A percentile compares a stretch with the other conserved stretches of the same genome.
These are phyloP conservation scores for Macropus fuliginosus DNA, from an alignment of 2,797 vertebrate species.

Conservation along the genomic window DNA sequence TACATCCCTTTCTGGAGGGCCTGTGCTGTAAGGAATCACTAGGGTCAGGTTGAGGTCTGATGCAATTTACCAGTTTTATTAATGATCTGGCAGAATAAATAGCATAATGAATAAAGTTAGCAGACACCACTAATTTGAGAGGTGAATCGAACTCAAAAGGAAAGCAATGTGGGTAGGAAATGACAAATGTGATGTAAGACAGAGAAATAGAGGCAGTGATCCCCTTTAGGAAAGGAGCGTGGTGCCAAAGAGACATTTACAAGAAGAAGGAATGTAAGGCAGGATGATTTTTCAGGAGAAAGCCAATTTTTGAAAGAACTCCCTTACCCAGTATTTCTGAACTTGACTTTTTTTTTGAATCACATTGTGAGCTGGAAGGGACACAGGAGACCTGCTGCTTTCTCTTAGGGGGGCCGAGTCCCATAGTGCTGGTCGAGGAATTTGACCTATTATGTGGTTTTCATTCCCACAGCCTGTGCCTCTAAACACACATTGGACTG, in stretches of 20 bases:
- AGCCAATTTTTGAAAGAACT: background rate
- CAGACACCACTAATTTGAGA: background rate
- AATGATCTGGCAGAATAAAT: conserved; percentile 47
- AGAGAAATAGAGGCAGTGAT: background rate
- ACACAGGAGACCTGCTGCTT: background rate
- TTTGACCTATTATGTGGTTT: conserved; percentile 4
- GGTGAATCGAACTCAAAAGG: background rate
- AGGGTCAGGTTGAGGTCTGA: background rate
- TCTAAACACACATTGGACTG: conserved; percentile 1
- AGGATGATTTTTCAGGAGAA: background rate
- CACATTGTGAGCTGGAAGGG: background rate
- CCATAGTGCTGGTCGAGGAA: background rate
- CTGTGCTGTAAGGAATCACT: conserved; percentile 5
- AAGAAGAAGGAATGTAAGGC: background rate
- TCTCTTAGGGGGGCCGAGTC: background rate
- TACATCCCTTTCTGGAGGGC: background rate
- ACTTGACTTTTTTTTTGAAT: background rate
- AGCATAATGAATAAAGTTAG: background rate
- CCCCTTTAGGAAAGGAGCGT: background rate
- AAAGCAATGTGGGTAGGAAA: background rate
- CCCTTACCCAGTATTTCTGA: background rate
- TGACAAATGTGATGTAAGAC: background rate
- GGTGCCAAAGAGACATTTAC: background rate
- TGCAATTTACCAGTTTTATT: conserved; percentile 20
- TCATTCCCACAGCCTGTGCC: background rate